Base-by-base conservation (phyloP, 2,113 vertebrate genomes). In the Tiliqua scincoides region DNA sequence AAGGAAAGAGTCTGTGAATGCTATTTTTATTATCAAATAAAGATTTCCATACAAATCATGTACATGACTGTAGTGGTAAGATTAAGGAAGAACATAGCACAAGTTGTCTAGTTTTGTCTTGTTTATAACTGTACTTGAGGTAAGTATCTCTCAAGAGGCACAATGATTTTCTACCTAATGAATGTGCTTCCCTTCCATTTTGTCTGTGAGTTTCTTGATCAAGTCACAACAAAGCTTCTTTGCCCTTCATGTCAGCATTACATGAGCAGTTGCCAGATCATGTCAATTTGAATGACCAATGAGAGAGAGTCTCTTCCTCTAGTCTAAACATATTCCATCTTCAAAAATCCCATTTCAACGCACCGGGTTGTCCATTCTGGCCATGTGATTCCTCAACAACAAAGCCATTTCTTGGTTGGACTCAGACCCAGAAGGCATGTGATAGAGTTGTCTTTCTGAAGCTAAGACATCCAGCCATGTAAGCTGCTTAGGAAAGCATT, bases 1-100 rank as follows among this genome's bases (percentile, higher is more conserved):
- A 93, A 97, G 97, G 95, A 96, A 95, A 95, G 97, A 98, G 96
- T 98, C 97, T 98, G 97, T 98, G 98, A 97, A 98, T 98, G 98
- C 97, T 98, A 97, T 98, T 99, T 99, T 98, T 98, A 97, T 98
- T 97, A 98, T 98, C 96, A 97, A 98, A 98, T 99, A 99, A 98
- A 98, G 96, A 98, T 98, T 98, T 98, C 97, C 97, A 98, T 98
- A 97, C 97, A 98, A 97, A 98, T 93, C 88, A 80, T 90, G 82
- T 95, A 95, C 89, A 94, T 54, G 95, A 95, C 89, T 95, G 92
- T 92, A 93, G 92, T 91, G 89, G 40, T 92, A 93, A 93, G 91
- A 87, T 92, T 71, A 85, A 96, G 93, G 87, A 92, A 86, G 86
- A 95, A 62, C 83, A 86, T 78, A 79, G 43, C 73, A 68, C 61